A percentile compares a stretch with the other conserved stretches of the same genome.
phyloP scores from a whole-genome alignment of 2,888 invertebrate genomes.

The Lissonota sp. region DNA sequence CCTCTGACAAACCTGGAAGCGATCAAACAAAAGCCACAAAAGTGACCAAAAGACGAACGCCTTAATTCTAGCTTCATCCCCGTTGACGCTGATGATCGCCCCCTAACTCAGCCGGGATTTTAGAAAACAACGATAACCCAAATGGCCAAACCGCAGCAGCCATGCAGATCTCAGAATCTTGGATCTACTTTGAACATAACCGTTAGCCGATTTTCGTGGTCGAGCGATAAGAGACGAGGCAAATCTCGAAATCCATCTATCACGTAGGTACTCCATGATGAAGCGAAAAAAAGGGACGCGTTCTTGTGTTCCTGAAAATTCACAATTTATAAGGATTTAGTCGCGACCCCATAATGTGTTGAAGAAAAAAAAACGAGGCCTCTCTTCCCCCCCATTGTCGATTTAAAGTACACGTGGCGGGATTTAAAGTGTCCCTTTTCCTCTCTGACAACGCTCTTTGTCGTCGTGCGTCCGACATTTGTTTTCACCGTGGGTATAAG shows the following conservation, averaged over 20 bases:
- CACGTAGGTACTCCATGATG: too few relatives aligned
- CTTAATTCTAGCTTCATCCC: background rate
- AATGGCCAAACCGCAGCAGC: slow-evolving; percentile 1
- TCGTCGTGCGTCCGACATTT: slow-evolving; percentile 13
- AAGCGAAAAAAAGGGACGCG: background rate
- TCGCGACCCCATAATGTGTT: background rate
- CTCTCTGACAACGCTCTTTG: slow-evolving; percentile 6
- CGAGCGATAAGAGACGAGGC: background rate
- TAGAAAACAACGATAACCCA: slow-evolving; percentile 51
- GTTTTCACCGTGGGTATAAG: slow-evolving; percentile 8
- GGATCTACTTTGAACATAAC: slow-evolving; percentile 36
- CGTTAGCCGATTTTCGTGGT: slow-evolving; percentile 9
- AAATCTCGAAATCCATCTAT: background rate
- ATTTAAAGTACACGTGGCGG: slow-evolving; percentile 50
- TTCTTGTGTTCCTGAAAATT: slow-evolving; percentile 44
- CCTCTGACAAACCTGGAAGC: slow-evolving; percentile 9
- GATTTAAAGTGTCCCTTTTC: slow-evolving; percentile 17
- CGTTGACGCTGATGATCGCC: slow-evolving; percentile 7
- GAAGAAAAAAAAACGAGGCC: background rate
- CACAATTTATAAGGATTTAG: slow-evolving; percentile 44
- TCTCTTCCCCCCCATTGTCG: background rate
- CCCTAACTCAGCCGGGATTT: slow-evolving; percentile 44
- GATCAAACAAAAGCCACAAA: slow-evolving; percentile 50
- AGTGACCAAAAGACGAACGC: slow-evolving; percentile 37
- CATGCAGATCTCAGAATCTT: slow-evolving; percentile 35